Evolutionary conservation across 2,113 vertebrate species (phyloP), one percentile per base, ranked within the genome.

Genomic region (Macquaria australasica): DNA sequence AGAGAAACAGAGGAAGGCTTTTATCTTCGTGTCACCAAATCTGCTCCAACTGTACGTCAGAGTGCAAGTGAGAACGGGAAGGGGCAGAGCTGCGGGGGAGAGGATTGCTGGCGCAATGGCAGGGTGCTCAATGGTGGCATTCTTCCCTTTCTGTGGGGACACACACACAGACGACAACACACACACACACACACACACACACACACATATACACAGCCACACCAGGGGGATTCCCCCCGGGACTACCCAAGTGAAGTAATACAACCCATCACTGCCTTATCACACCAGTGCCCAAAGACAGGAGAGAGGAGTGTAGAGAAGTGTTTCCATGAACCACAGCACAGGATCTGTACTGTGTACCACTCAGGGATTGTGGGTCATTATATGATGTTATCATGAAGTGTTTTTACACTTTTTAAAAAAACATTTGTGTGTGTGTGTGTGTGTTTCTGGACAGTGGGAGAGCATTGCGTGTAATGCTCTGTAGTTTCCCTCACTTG

Each of bases 21-120:
- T 95, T 95, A 95, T 94, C 93, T 94, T 69, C n/a, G 70, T 94
- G 94, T 95, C 94, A 95, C 93, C 87, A 92, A 94, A 95, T 95
- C 93, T 93, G 92, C 91, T 94, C 87, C 87, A 83, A 94, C 93
- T 91, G 91, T 93, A 94, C 94, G 93, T 95, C 93, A 95, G 94
- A 95, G 94, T 88, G 92, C 91, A 92, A 85, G 86, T 59, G 64
- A 87, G 86, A 91, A 86, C 60, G 87, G 89, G 88, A 87, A 86
- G 85, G 73, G 91, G 89, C 53, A 73, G 83, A 39, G 69, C 79
- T 85, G 91, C 39, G 88, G 90, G 84, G 89, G 91, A 86, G 87
- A 89, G 88, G 87, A 87, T 83, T 78, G 90, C 90, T 86, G 83
- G 91, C 73, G 91, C 89, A 88, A 88, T 88, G 87, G 93, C 88